Conservation (phyloP, 2,888 invertebrate genomes). For the Prosopocoilus inquinatus region DNA sequence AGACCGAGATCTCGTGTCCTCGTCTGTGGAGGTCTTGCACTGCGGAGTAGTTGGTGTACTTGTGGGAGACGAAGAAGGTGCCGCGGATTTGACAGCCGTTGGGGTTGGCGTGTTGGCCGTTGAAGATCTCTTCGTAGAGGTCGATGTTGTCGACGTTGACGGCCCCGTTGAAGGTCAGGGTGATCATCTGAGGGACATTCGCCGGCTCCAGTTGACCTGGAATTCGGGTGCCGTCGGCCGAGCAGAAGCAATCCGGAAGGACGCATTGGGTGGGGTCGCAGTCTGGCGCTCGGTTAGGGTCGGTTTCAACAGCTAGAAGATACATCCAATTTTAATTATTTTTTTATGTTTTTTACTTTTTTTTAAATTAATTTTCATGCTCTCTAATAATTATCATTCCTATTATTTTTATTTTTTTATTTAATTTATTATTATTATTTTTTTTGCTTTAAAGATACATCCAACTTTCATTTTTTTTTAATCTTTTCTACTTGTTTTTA, state of each 20-base stretch:
- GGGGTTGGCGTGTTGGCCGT: conserved; percentile 79
- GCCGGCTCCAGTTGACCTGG: conserved; percentile 79
- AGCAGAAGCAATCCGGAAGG: conserved; percentile 90
- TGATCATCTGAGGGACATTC: conserved; percentile 91
- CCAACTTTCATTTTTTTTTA: too few relatives aligned
- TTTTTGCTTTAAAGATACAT: too few relatives aligned
- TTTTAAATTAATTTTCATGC: too few relatives aligned
- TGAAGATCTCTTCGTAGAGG: conserved; percentile 86
- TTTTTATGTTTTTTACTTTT: too few relatives aligned
- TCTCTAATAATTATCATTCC: too few relatives aligned
- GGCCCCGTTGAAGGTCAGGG: conserved; percentile 89
- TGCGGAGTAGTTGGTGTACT: conserved; percentile 88
- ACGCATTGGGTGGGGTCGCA: conserved; percentile 87
- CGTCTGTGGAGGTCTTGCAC: conserved; percentile 85
- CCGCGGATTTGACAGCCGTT: conserved; percentile 87
- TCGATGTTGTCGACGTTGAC: conserved; percentile 92
- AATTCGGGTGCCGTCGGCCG: conserved; percentile 86
- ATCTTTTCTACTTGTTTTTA: too few relatives aligned
- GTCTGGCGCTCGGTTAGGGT: conserved; percentile 89
- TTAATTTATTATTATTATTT: too few relatives aligned
- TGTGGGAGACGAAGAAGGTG: conserved; percentile 90
- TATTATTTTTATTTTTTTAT: too few relatives aligned
- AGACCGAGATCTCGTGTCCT: conserved; percentile 89
- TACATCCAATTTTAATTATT: neutral
- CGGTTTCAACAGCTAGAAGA: conserved; percentile 77